These are phyloP conservation scores for Pygoscelis adeliae DNA, from an alignment of 2,113 vertebrate genomes.

Conservation along the genomic window DNA sequence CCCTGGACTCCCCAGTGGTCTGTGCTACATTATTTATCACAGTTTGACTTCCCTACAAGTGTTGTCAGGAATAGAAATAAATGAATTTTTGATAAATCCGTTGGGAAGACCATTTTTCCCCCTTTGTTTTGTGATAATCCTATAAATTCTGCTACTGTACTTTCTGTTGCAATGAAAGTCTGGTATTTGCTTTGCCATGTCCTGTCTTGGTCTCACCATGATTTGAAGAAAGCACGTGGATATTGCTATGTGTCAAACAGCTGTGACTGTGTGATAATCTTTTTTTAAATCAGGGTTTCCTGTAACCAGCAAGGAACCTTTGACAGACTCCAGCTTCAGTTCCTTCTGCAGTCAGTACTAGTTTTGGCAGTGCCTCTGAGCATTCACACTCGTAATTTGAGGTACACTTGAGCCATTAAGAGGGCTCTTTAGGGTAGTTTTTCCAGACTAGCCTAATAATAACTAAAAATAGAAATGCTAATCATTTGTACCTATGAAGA, in stretches of 20 bases:
- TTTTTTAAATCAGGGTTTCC: background rate
- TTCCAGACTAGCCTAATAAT: background rate
- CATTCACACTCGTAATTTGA: background rate
- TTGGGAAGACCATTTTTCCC: background rate
- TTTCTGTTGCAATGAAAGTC: background rate
- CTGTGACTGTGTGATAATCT: background rate
- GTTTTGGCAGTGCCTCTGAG: background rate
- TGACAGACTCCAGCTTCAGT: background rate
- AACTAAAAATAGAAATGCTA: background rate
- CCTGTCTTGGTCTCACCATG: background rate
- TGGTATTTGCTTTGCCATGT: background rate
- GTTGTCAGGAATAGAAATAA: background rate
- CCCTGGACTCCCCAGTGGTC: background rate
- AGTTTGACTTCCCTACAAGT: background rate
- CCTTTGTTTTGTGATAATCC: background rate
- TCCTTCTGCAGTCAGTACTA: background rate
- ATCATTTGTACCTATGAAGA: background rate
- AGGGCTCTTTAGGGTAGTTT: background rate
- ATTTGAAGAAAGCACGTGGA: background rate
- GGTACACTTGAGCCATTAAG: background rate
- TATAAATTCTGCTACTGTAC: background rate
- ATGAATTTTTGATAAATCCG: background rate
- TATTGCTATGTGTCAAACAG: background rate
- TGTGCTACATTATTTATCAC: background rate
- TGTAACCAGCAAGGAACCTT: background rate